Evolutionary conservation across 2,113 vertebrate genomes (phyloP).

Genomic region (Lipotes vexillifer): DNA sequence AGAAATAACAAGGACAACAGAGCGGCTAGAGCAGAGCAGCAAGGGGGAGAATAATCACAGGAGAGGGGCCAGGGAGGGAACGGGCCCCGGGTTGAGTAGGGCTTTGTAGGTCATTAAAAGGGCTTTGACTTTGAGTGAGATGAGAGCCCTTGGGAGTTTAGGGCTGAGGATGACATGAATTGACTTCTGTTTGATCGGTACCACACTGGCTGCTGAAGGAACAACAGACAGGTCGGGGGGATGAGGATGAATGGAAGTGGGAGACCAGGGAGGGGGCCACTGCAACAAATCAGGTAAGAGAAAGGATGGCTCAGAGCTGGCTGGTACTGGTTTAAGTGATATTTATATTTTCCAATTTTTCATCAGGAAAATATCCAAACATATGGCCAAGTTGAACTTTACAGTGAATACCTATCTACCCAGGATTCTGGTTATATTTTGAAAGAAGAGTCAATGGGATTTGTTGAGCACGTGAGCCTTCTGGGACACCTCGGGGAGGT

Average conservation of each 20-base stretch:
- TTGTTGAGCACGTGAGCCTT: neutral
- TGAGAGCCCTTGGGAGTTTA: neutral
- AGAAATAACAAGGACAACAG: neutral
- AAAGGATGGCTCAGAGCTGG: neutral
- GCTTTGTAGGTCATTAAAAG: neutral
- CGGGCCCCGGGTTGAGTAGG: neutral
- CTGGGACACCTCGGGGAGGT: neutral
- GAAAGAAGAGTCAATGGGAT: neutral
- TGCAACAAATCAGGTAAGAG: neutral
- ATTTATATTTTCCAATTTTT: neutral
- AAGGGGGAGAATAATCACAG: neutral
- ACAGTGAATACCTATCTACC: neutral
- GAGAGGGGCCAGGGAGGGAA: neutral
- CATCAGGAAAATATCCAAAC: neutral
- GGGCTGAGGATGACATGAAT: neutral
- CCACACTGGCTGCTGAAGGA: neutral
- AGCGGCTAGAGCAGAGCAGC: neutral
- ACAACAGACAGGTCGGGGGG: neutral
- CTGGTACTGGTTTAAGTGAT: neutral
- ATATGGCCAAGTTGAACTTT: neutral
- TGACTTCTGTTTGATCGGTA: neutral
- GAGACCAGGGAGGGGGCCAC: neutral
- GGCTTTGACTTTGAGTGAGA: neutral
- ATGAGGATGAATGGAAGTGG: neutral
- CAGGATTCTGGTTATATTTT: neutral